phyloP scores from a whole-genome alignment of 2,888 invertebrate genomes.

The Netelia fuscicornis region DNA sequence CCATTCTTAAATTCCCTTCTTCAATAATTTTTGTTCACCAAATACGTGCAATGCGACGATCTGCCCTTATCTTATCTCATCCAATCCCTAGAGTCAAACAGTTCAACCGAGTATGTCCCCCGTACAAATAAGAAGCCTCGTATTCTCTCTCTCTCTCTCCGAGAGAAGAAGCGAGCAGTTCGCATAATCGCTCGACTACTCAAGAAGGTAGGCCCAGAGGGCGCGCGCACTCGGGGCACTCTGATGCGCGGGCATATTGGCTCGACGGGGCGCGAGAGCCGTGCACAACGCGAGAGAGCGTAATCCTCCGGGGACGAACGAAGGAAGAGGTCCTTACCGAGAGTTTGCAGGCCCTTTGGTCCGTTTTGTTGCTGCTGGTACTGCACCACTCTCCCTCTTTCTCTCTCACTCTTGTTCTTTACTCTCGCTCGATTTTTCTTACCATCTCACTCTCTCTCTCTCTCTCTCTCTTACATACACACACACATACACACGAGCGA shows the following conservation, averaged over 20 bases:
- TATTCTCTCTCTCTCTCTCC: background rate
- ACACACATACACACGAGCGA: slow-evolving; percentile 75
- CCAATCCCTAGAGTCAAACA: no score
- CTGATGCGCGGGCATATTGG: slow-evolving; percentile 83
- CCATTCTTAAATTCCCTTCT: no score
- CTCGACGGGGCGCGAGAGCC: slow-evolving; percentile 81
- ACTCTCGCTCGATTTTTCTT: slow-evolving; percentile 33
- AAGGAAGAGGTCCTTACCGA: slow-evolving; percentile 59
- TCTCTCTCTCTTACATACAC: background rate
- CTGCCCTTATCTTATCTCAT: no score
- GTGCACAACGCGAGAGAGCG: slow-evolving; percentile 71
- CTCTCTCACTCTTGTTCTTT: slow-evolving; percentile 27
- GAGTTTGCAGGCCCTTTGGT: slow-evolving; percentile 54
- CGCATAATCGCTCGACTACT: slow-evolving; percentile 80
- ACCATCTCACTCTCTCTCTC: slow-evolving; percentile 35
- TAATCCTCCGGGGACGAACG: slow-evolving; percentile 56
- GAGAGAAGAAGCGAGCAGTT: slow-evolving; percentile 47
- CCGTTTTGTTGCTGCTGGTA: slow-evolving; percentile 54
- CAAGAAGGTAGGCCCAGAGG: slow-evolving; percentile 79
- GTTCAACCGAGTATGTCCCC: no score
- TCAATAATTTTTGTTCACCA: no score
- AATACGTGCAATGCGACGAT: no score
- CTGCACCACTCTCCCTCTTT: slow-evolving; percentile 46
- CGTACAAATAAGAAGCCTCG: no score
- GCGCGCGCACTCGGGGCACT: slow-evolving; percentile 47